A percentile compares a stretch with the other conserved stretches of the same genome.
phyloP scores from a whole-genome alignment of 1,140 invertebrate genomes.

The Dufourea novaeangliae region DNA sequence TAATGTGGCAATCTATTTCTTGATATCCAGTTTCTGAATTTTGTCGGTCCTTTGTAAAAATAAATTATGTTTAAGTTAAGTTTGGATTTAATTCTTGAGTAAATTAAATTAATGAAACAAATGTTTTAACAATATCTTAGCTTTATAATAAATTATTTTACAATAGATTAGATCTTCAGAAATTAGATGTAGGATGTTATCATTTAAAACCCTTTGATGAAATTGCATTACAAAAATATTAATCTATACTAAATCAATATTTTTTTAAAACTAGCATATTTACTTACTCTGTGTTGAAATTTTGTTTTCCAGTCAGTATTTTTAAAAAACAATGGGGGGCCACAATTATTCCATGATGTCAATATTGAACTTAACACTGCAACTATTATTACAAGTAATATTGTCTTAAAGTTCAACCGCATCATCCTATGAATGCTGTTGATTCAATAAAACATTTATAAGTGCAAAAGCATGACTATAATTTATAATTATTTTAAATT shows the following conservation, averaged over 20 bases:
- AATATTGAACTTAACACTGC: constrained; percentile 77
- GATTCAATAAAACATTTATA: neutral
- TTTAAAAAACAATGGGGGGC: constrained; percentile 71
- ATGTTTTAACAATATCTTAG: too few species aligned
- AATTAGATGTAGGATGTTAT: too few species aligned
- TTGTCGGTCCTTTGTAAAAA: constrained; percentile 67
- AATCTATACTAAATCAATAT: too few species aligned
- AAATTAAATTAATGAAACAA: neutral
- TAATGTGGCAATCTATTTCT: constrained; percentile 95
- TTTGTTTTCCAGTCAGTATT: constrained; percentile 81
- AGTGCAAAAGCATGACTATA: neutral
- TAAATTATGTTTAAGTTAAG: neutral
- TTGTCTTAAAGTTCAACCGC: constrained; percentile 80
- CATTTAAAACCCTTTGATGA: too few species aligned
- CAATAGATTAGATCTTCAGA: too few species aligned
- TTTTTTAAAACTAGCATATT: constrained; percentile 26
- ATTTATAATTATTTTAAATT: neutral
- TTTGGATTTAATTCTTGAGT: too few species aligned
- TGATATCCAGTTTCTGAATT: constrained; percentile 82
- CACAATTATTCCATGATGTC: constrained; percentile 79
- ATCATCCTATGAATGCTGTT: constrained; percentile 78
- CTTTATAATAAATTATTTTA: too few species aligned
- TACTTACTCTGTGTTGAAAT: constrained; percentile 79
- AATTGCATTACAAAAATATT: too few species aligned
- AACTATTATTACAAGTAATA: constrained; percentile 75